Evolutionary conservation across 2,888 invertebrate species (phyloP), one percentile per base, ranked within the genome.

Genomic region (Drosophila vallismaia): DNA sequence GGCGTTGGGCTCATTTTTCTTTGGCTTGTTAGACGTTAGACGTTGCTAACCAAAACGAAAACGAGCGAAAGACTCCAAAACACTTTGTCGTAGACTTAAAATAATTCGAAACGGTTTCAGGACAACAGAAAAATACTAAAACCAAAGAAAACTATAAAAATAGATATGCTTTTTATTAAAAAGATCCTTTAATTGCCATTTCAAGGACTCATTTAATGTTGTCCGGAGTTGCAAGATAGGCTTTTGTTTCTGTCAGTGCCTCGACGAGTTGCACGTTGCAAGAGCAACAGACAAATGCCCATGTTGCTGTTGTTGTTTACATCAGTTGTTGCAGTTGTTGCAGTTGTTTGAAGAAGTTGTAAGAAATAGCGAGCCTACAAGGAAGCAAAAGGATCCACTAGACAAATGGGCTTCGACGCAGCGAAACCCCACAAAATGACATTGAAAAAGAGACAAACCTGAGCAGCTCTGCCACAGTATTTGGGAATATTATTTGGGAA

Each of bases 11-110:
- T 88, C 89, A 89, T 90, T 90, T 90, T 90, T 89, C 88, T 88
- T 88, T 76, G 78, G 85, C 90, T 89, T 89, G 89, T 89, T 90
- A 90, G 90, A 82, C 75, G 89, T 89, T 90, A 90, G 90, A 82
- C 75, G 76, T 71, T 48, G 49, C 63, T 6, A 28, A n/a, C 26
- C 33, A 66, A 59, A 57, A 71, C 48, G 40, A 36, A 53, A 28
- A 50, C 42, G 64, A 42, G 19, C 28, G 10, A n/a, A 29, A 50
- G 29, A 44, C 24, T 19, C 53, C 64, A 76, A 75, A 87, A 74
- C 85, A 81, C 75, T 86, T 3, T 29, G 28, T 14, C 29, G 12
- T 5, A 14, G 31, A 57, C 38, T n/a, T 31, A 24, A 64, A 45
- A 9, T 19, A 45, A 53, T 8, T 29, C 12, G 8, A 12, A 8